phyloP scores from a whole-genome alignment of 2,888 invertebrate genomes.

The Argyresthia goedartella region DNA sequence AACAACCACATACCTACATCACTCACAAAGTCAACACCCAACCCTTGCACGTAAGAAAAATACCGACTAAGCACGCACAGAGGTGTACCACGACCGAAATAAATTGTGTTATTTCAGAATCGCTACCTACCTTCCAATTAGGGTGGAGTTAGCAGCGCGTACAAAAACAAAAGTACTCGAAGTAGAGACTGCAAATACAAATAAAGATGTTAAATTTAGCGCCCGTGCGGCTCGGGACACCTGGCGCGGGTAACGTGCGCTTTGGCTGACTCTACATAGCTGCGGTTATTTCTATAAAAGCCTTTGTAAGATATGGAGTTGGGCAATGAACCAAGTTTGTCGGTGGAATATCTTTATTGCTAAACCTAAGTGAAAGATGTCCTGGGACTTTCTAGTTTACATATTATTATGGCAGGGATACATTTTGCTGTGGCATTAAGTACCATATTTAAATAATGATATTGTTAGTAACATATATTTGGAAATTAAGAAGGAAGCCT shows the following conservation, averaged over 20 bases:
- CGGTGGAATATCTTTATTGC: too few species aligned
- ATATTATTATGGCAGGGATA: too few species aligned
- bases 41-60: background rate
- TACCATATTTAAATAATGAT: too few species aligned
- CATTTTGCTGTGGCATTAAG: too few species aligned
- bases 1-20: background rate
- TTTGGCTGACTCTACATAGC: constrained; percentile 41
- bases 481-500: too few species aligned
- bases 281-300: background rate
- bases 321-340: too few species aligned
- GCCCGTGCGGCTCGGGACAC: constrained; percentile 55
- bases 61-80: background rate
- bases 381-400: too few species aligned
- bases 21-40: background rate
- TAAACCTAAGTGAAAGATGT: too few species aligned
- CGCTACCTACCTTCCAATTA: constrained; percentile 43
- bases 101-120: constrained; percentile 43
- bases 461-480: too few species aligned
- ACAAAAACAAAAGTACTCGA: background rate
- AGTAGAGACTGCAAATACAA: constrained; percentile 51
- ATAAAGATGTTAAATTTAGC: constrained; percentile 69
- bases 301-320: too few species aligned
- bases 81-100: constrained; percentile 18
- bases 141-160: constrained; percentile 26
- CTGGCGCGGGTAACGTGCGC: constrained; percentile 48